A percentile compares a stretch with the other conserved stretches of the same genome.
These are phyloP conservation scores for Synergus gifuensis DNA, from an alignment of 2,888 invertebrate genomes.

Conservation along the genomic window DNA sequence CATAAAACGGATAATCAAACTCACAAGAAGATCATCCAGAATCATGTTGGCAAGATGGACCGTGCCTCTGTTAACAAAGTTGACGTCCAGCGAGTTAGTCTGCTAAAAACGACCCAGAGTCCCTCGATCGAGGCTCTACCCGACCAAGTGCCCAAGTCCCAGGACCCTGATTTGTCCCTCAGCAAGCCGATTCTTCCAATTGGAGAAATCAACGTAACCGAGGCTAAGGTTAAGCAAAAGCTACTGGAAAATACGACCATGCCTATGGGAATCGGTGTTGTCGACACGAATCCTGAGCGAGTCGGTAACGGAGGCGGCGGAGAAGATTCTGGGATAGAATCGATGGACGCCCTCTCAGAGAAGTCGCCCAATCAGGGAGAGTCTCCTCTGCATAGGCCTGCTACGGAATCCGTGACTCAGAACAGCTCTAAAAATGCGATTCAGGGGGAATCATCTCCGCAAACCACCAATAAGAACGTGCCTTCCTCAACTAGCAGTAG, in stretches of 20 bases:
- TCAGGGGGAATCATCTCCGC: conserved; percentile 70
- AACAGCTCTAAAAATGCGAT: conserved; percentile 61
- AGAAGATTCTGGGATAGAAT: conserved; percentile 94
- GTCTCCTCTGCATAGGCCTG: conserved; percentile 81
- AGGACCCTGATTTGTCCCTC: conserved; percentile 37
- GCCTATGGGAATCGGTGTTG: conserved; percentile 65
- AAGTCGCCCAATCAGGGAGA: conserved; percentile 93
- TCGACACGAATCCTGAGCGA: conserved; percentile 65
- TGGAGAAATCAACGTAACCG: conserved; percentile 78
- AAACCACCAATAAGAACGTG: conserved; percentile 78
- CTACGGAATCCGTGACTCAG: conserved; percentile 68
- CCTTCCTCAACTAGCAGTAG: conserved; percentile 75
- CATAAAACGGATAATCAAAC: conserved; percentile 56
- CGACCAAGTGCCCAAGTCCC: conserved; percentile 51
- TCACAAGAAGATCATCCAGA: conserved; percentile 65
- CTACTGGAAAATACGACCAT: conserved; percentile 78
- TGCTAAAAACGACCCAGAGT: conserved; percentile 64
- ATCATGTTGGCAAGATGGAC: conserved; percentile 67
- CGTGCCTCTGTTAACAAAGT: conserved; percentile 61
- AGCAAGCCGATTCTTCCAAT: conserved; percentile 73
- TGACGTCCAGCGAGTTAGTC: conserved; percentile 68
- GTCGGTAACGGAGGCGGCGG: conserved; percentile 80
- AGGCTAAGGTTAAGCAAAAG: conserved; percentile 82
- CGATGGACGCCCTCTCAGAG: conserved; percentile 95
- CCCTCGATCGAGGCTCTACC: conserved; percentile 56